Base-by-base conservation (phyloP, 2,888 invertebrate genomes). In the Strigamia crassipes region DNA sequence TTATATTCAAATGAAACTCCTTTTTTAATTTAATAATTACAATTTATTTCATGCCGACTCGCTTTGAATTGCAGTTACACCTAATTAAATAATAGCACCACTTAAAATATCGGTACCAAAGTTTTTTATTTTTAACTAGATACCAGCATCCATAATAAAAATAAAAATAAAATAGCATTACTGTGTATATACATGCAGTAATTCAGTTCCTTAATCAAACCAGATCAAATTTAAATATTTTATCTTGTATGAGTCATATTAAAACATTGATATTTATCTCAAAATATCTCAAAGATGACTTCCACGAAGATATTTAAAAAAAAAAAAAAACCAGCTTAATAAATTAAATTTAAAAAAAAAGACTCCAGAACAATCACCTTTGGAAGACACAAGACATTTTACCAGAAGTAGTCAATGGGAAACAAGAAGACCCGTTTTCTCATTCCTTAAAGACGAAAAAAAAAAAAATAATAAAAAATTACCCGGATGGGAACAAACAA, bases 121-220 rank as follows among this genome's bases (percentile, higher is more conserved):
- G n/a, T 13, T 15, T 27, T 27, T 27, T 3, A 1, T 27, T 27
- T 27, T 4, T 13, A n/a, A 46, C 15, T 3, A 46, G 1, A 15
- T 2, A 3, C 27, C 3, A 2, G 3, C 3, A 27, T 27, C 27
- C 27, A 27, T 27, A 2, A 3, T 41, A 10, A 41, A 41, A 41
- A 5, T 42, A 42, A 1, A 5, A n/a, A 13, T 10, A 46, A 46
- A 4, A 46, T 46, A 1, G 15, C n/a, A 46, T 15, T 46, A 46
- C 46, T 46, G 1, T 46, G 46, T 6, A 38, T 38, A 38, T 6
- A n/a, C n/a, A 56, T 18, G 8, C 56, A 56, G 18, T 21, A 56
- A 56, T 56, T 56, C 56, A 56, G 56, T 56, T 56, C n/a, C 56
- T 56, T 56, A 56, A n/a, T 56, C 56, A 56, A 56, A 56, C 56